Percentiles rank a stretch among this genome's conserved stretches.
Conservation (phyloP, 2,797 vertebrate genomes). For the Gadopsis bispinosus region DNA sequence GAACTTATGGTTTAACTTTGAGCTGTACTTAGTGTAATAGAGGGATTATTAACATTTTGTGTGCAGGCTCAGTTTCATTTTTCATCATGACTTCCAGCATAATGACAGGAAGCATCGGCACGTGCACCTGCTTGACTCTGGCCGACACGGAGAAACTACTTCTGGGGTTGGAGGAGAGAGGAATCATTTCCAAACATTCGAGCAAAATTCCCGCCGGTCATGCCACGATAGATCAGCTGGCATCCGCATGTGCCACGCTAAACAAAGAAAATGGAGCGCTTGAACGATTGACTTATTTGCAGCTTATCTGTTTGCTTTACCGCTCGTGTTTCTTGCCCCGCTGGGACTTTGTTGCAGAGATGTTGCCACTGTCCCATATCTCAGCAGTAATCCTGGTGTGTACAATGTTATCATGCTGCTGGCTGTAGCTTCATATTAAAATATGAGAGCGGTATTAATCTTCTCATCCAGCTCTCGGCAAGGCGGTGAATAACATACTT, state of each 20-base stretch:
- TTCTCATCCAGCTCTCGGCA: background rate
- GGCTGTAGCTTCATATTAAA: background rate
- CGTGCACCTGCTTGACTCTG: background rate
- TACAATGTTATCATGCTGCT: background rate
- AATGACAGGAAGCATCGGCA: background rate
- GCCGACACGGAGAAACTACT: background rate
- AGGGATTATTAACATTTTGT: background rate
- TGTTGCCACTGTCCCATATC: background rate
- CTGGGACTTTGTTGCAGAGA: background rate
- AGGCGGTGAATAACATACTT: conserved; percentile 28
- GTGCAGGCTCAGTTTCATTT: background rate
- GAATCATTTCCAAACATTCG: background rate
- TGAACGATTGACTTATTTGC: conserved; percentile 6
- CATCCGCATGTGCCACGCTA: background rate
- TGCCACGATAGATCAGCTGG: background rate
- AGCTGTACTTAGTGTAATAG: background rate
- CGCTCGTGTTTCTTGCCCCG: background rate
- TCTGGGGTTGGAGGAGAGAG: background rate
- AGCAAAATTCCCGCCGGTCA: background rate
- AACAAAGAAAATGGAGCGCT: background rate
- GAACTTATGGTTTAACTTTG: background rate
- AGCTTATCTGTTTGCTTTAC: background rate
- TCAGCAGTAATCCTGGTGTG: background rate
- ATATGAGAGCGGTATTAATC: background rate
- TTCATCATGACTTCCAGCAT: background rate